These are phyloP conservation scores for Platalea minor DNA, from an alignment of 2,797 vertebrate species.

Conservation along the genomic window DNA sequence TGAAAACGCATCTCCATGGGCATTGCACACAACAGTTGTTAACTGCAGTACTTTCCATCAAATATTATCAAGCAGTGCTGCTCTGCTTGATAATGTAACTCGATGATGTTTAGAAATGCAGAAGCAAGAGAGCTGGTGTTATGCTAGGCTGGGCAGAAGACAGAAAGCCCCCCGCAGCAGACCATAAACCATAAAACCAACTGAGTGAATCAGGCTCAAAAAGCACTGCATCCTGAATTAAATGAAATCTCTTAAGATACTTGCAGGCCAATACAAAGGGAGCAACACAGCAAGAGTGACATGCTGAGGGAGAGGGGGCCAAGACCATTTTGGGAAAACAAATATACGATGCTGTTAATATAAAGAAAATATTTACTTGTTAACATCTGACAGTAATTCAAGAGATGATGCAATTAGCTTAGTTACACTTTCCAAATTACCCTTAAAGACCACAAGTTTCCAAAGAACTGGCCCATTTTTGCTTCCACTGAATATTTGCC, in stretches of 20 bases:
- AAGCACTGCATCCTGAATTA: rapidly evolving
- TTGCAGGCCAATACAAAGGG: background rate
- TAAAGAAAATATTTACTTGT: background rate
- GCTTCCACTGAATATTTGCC: background rate
- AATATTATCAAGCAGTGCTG: background rate
- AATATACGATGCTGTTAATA: background rate
- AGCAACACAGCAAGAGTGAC: background rate
- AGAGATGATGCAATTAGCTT: background rate
- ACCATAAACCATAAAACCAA: background rate
- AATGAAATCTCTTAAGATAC: background rate
- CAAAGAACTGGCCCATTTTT: background rate
- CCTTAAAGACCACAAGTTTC: background rate
- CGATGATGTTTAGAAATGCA: background rate
- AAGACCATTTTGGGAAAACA: background rate
- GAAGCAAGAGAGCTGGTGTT: background rate
- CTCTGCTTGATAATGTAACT: background rate
- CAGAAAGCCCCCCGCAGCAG: background rate
- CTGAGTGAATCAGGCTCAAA: rapidly evolving
- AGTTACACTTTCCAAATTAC: background rate
- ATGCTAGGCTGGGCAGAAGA: background rate
- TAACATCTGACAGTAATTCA: background rate
- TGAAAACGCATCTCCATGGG: rapidly evolving
- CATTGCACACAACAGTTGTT: rapidly evolving
- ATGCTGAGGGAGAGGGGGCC: rapidly evolving
- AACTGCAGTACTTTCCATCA: background rate